Evolutionary conservation across 2,888 invertebrate genomes (phyloP).

Genomic region (Calameuta filiformis): DNA sequence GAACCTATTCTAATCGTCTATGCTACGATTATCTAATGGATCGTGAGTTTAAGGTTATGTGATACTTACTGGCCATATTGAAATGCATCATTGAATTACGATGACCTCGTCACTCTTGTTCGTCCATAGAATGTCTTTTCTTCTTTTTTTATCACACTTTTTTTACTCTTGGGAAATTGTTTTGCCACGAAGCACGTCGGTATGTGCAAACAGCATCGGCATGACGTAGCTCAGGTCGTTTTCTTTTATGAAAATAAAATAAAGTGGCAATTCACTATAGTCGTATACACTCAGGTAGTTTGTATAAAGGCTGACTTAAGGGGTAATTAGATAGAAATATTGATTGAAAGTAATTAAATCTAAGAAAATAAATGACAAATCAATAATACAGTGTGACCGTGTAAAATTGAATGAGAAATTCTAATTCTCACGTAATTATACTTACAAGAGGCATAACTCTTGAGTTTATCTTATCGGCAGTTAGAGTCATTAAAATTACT

Average conservation of each 20-base stretch:
- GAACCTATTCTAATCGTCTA: background rate
- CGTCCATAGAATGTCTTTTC: background rate
- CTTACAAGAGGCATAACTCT: background rate
- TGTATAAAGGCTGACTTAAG: background rate
- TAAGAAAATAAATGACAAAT: background rate
- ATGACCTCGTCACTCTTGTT: background rate
- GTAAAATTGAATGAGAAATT: background rate
- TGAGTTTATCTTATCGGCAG: background rate
- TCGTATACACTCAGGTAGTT: background rate
- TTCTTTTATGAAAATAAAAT: background rate
- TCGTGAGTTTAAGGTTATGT: background rate
- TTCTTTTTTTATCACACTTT: background rate
- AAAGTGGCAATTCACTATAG: background rate
- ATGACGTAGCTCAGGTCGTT: background rate
- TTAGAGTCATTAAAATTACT: background rate
- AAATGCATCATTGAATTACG: background rate
- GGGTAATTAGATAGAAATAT: background rate
- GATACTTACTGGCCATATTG: background rate
- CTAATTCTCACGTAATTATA: background rate
- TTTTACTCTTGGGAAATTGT: constrained; percentile 18
- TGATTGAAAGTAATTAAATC: background rate
- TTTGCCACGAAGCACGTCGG: constrained; percentile 22
- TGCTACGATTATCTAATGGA: background rate
- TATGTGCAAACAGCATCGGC: constrained; percentile 10
- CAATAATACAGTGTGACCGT: background rate